phyloP scores from a whole-genome alignment of 1,140 invertebrate genomes.

The Caenorhabditis brenneri region DNA sequence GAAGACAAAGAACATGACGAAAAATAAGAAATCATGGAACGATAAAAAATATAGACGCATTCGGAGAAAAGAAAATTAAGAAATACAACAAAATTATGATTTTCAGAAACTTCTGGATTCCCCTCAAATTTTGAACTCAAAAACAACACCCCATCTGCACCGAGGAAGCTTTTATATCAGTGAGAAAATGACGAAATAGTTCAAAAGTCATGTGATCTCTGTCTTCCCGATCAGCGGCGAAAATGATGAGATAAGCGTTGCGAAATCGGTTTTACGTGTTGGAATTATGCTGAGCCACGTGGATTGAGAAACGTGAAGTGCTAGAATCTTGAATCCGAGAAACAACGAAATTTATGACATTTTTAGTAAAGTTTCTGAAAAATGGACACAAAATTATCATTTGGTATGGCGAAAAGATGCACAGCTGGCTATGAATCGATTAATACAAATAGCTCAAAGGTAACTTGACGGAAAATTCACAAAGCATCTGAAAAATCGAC shows the following conservation, averaged over 20 bases:
- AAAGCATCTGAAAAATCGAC: neutral
- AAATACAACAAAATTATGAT: neutral
- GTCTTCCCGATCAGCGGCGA: neutral
- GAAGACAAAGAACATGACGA: neutral
- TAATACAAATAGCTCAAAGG: conserved; percentile 7
- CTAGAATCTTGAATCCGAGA: too few relatives aligned
- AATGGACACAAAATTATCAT: conserved; percentile 4
- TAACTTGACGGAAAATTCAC: neutral
- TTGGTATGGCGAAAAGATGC: neutral
- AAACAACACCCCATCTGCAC: neutral
- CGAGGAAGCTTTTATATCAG: neutral
- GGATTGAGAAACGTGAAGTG: neutral
- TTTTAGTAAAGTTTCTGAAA: neutral
- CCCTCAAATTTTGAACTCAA: neutral
- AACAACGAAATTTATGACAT: too few relatives aligned
- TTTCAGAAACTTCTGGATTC: neutral
- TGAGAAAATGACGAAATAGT: neutral
- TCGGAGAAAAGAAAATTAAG: too few relatives aligned
- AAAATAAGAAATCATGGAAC: neutral
- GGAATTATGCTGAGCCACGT: too few relatives aligned
- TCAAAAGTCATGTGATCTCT: neutral
- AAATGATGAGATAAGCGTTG: neutral
- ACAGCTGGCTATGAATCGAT: neutral
- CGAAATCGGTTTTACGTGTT: neutral
- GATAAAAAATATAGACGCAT: neutral